phyloP scores from a whole-genome alignment of 2,888 invertebrate species.

The Tenthredo amoena region DNA sequence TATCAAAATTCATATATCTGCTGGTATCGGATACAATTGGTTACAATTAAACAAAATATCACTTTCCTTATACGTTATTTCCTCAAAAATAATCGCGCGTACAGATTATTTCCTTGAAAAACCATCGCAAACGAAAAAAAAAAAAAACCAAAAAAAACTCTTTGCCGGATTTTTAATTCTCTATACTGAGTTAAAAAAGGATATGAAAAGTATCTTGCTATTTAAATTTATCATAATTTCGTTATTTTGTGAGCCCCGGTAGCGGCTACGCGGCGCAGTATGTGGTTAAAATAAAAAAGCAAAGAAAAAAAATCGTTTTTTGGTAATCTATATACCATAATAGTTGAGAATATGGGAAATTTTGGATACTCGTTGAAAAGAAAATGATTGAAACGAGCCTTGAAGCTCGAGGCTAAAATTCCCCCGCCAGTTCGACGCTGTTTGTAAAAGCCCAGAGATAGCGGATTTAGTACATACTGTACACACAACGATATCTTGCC shows the following conservation, averaged over 20 bases:
- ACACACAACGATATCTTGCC: constrained; percentile 59
- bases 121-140: not conserved
- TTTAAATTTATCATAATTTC: not conserved
- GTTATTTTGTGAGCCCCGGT: not conserved
- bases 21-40: not conserved
- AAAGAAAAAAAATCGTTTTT: too few species aligned
- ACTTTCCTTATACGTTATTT: not conserved
- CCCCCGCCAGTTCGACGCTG: constrained; percentile 4
- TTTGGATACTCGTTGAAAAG: not conserved
- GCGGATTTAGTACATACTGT: constrained; percentile 6
- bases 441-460: constrained; percentile 41
- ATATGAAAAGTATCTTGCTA: not conserved
- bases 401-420: not conserved
- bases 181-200: not conserved
- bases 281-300: not conserved
- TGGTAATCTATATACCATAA: too few species aligned
- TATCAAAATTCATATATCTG: not conserved
- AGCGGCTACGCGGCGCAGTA: not conserved
- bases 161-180: not conserved
- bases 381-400: not conserved
- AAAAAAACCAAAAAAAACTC: not conserved
- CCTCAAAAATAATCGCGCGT: not conserved
- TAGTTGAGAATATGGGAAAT: not conserved
- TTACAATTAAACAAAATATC: not conserved
- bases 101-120: too few species aligned